These are phyloP conservation scores for Poeciliopsis gracilis DNA, from an alignment of 2,797 vertebrate genomes.

Conservation along the genomic window DNA sequence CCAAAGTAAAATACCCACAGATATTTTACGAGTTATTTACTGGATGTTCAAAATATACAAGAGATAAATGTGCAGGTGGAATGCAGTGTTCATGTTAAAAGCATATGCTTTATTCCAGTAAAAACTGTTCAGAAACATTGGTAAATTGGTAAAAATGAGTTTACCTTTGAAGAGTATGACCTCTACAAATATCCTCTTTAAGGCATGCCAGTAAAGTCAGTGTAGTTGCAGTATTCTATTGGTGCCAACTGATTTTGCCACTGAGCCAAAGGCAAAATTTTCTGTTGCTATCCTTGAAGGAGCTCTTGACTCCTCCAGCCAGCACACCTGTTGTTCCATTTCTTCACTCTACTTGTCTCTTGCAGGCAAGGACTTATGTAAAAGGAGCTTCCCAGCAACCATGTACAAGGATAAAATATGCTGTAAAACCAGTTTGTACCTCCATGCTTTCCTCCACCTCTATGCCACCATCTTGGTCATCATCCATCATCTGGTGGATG, in stretches of 20 bases:
- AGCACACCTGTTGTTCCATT: constrained; percentile 64
- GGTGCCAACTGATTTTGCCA: constrained; percentile 62
- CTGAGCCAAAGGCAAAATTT: constrained; percentile 65
- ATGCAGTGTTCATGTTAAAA: background rate
- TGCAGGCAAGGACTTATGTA: constrained; percentile 14
- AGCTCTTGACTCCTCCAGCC: constrained; percentile 56
- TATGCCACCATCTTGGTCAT: constrained; percentile 83
- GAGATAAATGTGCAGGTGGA: background rate
- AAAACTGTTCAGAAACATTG: background rate
- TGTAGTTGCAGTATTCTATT: constrained; percentile 44
- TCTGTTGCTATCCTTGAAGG: constrained; percentile 68
- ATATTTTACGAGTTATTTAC: constrained; percentile 23
- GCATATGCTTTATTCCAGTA: background rate
- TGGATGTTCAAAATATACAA: background rate
- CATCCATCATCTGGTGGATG: constrained; percentile 89
- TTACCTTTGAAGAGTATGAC: background rate
- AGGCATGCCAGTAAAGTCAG: constrained; percentile 48
- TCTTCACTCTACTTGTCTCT: constrained; percentile 29
- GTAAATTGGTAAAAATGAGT: background rate
- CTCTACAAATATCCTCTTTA: constrained; percentile 6
- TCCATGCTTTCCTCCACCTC: constrained; percentile 85
- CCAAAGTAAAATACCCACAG: constrained; percentile 23
- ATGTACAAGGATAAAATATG: background rate
- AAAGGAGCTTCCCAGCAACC: background rate
- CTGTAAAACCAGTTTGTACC: constrained; percentile 59